Base-by-base conservation (phyloP, 2,113 vertebrate genomes). In the Plecotus auritus region DNA sequence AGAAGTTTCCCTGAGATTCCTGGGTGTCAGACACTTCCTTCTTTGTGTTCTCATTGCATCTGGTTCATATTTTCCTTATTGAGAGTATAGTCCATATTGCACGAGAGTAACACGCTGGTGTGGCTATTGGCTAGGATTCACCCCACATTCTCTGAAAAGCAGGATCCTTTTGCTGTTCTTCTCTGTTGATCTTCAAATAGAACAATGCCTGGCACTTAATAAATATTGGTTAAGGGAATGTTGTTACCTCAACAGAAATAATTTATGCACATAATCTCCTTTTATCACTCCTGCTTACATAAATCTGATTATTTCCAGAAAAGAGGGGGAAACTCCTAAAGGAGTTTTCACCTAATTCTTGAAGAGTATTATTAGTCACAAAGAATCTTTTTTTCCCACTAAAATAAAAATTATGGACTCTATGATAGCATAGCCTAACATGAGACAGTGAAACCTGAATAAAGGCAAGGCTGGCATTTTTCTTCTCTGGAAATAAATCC, bases 401-500 rank as follows among this genome's bases (percentile, higher is more conserved):
- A 37, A 80, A 94, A 80, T 18, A 83, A 94, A 92, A 85, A 47
- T 35, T 69, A 76, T 70, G n/a, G 35, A 30, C 26, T 88, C 30
- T 42, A 4, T 51, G 56, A 81, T 16, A 72, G 59, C 23, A 66
- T 3, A 66, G 54, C 45, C 47, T 88, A 78, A 90, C 85, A 91
- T 12, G 54, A 95, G 84, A 94, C 28, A 37, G 20, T 30, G 26
- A 89, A 66, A 74, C 51, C 16, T 70, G 54, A 83, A 76, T 51
- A 70, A 85, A 64, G 47, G n/a, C 49, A 85, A 88, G 42, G 47
- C 69, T 84, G 54, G 9, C 9, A 56, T 20, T 91, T 93, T 94
- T 88, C 47, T 78, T 80, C 47, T 47, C 59, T 90, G 91, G 67
- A 82, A 89, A 78, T 76, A 91, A 86, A 93, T 66, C 9, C 32